A percentile compares a stretch with the other conserved stretches of the same genome.
Evolutionary conservation across 2,888 invertebrate genomes (phyloP).

Genomic region (Atrina japonica): DNA sequence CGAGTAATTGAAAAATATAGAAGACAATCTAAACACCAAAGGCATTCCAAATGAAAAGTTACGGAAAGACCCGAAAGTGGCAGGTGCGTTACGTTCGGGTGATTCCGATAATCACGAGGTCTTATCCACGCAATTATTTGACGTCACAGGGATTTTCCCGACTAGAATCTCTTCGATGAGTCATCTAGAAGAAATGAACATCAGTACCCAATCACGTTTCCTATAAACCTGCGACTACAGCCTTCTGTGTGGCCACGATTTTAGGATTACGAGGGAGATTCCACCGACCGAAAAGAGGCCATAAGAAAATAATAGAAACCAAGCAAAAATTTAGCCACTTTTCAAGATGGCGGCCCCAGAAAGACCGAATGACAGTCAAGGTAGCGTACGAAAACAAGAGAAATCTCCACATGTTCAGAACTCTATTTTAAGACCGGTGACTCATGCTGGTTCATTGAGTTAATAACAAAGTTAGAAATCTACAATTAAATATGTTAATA

Average conservation of each 20-base stretch:
- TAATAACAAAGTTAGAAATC: conserved; percentile 39
- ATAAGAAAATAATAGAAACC: conserved; percentile 50
- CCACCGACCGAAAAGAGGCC: conserved; percentile 31
- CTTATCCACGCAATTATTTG: conserved; percentile 49
- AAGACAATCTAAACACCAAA: no score
- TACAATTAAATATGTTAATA: conserved; percentile 15
- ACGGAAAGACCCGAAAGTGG: conserved; percentile 21
- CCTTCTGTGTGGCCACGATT: conserved; percentile 53
- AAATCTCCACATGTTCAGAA: conserved; percentile 36
- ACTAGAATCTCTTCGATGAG: conserved; percentile 75
- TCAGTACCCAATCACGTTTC: conserved; percentile 66
- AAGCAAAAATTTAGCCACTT: conserved; percentile 54
- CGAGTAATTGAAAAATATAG: no score
- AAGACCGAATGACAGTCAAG: conserved; percentile 69
- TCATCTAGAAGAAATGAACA: conserved; percentile 76
- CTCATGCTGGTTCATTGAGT: conserved; percentile 43
- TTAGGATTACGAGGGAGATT: conserved; percentile 42
- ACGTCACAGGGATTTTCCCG: conserved; percentile 79
- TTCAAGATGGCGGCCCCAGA: conserved; percentile 77
- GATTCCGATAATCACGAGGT: conserved; percentile 29
- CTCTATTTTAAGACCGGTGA: conserved; percentile 49
- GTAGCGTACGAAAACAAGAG: conserved; percentile 56
- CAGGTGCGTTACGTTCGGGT: conserved; percentile 42
- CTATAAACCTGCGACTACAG: conserved; percentile 46
- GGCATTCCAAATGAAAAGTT: no score